Evolutionary conservation across 2,888 invertebrate genomes (phyloP).

Genomic region (Onthophagus sagittarius): DNA sequence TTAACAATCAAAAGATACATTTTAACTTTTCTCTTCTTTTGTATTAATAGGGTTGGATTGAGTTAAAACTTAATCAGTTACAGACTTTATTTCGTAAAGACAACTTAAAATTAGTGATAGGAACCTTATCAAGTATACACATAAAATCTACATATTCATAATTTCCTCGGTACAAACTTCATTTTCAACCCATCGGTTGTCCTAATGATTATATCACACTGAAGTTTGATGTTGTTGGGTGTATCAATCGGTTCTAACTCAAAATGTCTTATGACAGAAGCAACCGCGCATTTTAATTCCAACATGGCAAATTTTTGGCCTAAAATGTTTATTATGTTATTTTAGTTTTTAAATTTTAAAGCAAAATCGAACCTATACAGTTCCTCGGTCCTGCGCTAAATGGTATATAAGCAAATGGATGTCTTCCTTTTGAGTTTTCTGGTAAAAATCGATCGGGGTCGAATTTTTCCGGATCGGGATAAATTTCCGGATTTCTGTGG

Average conservation of each 20-base stretch:
- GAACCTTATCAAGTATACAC: too few relatives aligned
- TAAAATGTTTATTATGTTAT: background rate
- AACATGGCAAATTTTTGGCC: constrained; percentile 2
- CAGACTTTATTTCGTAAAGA: too few relatives aligned
- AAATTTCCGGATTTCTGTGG: constrained; percentile 61
- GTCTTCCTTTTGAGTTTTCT: constrained; percentile 53
- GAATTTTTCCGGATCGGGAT: constrained; percentile 61
- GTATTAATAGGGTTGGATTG: too few relatives aligned
- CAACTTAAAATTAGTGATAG: too few relatives aligned
- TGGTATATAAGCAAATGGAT: constrained; percentile 63
- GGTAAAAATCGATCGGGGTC: constrained; percentile 69
- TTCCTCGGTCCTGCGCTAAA: constrained; percentile 68
- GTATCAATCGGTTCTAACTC: background rate
- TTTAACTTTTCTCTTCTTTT: too few relatives aligned
- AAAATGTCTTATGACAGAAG: background rate
- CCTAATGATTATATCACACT: background rate
- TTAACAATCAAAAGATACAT: too few relatives aligned
- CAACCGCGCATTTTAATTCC: constrained; percentile 1
- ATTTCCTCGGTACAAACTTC: constrained; percentile 1
- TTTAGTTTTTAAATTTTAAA: background rate
- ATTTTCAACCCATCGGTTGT: background rate
- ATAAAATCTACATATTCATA: too few relatives aligned
- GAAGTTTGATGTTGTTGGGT: background rate
- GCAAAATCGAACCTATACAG: constrained; percentile 55
- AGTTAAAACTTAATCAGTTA: too few relatives aligned